Base-by-base conservation (phyloP, 2,113 vertebrate species). In the Gavia stellata region DNA sequence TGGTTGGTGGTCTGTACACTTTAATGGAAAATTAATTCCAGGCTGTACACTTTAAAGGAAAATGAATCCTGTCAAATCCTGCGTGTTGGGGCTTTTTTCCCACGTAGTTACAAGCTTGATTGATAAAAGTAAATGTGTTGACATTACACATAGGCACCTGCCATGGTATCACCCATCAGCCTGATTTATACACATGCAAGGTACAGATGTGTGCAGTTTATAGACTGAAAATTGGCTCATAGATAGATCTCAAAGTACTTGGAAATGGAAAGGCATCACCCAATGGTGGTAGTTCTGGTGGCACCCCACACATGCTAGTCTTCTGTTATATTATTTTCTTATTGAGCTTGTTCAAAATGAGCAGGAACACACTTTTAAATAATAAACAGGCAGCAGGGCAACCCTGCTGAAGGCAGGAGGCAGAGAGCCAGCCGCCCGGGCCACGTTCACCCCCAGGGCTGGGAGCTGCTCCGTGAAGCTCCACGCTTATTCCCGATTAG, bases 41-140 rank as follows among this genome's bases (percentile, higher is more conserved):
- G 18, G n/a, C 62, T 1, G 0, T 36, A 36, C 1, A 3, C 11
- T 66, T 78, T 31, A 88, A 63, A 52, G n/a, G 73, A 78, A 94
- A 84, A 55, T 13, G 3, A 71, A 44, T 75, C 61, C 61, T 63
- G 18, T 71, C 83, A 92, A 72, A 59, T 17, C 33, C 31, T 47
- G 13, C 0, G 0, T 24, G 29, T 31, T 36, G 40, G 25, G 5
- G 0, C 7, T 33, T 88, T 72, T 68, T 71, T 58, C 58, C 52
- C 34, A 5, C 29, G 14, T 75, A 47, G 81, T 55, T 79, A 71
- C n/a, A 19, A 62, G 47, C 26, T 4, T 94, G 82, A 92, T 28
- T 82, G 83, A 74, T 89, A 67, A 45, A 87, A 81, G 72, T 28
- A 61, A 92, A 78, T 52, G 34, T 93, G 77, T 67, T 96, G 89